Evolutionary conservation across 2,888 invertebrate genomes (phyloP), one percentile per base, ranked within the genome.

Genomic region (Timandra comae): DNA sequence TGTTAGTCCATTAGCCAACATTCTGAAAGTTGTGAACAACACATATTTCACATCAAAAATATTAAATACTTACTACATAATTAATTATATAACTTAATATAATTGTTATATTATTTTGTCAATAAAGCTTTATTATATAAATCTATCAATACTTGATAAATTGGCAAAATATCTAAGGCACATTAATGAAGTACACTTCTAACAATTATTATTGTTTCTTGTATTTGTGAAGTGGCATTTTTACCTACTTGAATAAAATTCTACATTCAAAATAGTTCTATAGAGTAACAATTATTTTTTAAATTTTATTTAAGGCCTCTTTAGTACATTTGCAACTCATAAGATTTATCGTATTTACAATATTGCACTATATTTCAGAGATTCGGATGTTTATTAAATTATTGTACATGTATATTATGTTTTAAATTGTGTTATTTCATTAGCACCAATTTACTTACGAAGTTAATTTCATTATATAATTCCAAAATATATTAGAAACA

Each of bases 1-100:
- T 47, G 58, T 74, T 73, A 73, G 69, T 71, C 53, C 48, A 65
- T 66, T 66, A 64, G 32, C 62, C 65, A 73, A 74, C 73, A 74
- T 67, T 75, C 74, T 72, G 63, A 70, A 75, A 67, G 63, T 69
- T 66, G 63, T 16, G 6, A 5, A 16, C 57, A 60, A 63, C 52
- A 61, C 59, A 49, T 45, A 56, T 56, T 63, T 56, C 43, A 67
- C 63, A 66, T 69, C 56, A 61, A 70, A 72, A 71, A 66, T 67
- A 63, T 60, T 51, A 39, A 46, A n/a, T n/a, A n/a, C n/a, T n/a
- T n/a, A n/a, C n/a, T 44, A 49, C 45, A 48, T 48, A 41, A 22
- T 40, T 44, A 52, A 55, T 28, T 42, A 30, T 32, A 35, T 39
- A 35, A 43, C 30, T 40, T 35, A 35, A 33, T 43, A 46, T 51